Conservation (phyloP, 2,113 vertebrate species). For the Pseudorasbora parva region DNA sequence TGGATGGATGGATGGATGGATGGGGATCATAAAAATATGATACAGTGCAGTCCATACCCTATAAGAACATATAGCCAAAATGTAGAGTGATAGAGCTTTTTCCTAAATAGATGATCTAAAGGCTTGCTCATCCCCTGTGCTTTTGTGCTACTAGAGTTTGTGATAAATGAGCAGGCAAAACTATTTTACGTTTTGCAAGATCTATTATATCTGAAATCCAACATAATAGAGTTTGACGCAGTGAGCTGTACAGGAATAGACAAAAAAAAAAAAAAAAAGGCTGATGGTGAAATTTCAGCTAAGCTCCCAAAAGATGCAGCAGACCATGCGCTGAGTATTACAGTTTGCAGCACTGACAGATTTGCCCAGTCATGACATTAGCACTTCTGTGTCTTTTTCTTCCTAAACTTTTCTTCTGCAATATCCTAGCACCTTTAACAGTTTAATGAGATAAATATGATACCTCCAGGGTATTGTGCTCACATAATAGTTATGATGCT, state of each 20-base stretch:
- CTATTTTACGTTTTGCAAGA: not conserved
- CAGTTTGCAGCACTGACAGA: not conserved
- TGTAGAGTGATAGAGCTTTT: not conserved
- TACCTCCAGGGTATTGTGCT: slow-evolving; percentile 50
- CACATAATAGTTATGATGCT: slow-evolving; percentile 56
- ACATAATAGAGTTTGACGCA: slow-evolving; percentile 7
- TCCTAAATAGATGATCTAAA: not conserved
- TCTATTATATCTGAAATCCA: slow-evolving; percentile 27
- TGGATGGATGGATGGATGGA: too few relatives aligned
- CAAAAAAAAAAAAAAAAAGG: not conserved
- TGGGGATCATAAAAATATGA: too few relatives aligned
- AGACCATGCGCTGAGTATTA: slow-evolving; percentile 20
- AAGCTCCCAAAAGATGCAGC: slow-evolving; percentile 1
- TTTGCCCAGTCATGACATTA: slow-evolving; percentile 16
- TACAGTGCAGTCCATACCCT: not conserved
- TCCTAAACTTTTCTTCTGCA: slow-evolving; percentile 15
- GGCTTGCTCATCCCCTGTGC: slow-evolving; percentile 16
- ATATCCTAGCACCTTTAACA: slow-evolving; percentile 37
- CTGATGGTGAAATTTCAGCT: slow-evolving; percentile 26
- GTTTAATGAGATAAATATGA: slow-evolving; percentile 54
- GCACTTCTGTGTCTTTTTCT: not conserved
- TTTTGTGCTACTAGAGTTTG: not conserved
- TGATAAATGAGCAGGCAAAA: slow-evolving; percentile 15
- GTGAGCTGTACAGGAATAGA: not conserved
- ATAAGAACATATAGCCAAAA: not conserved